A percentile compares a stretch with the other conserved stretches of the same genome.
Evolutionary conservation across 2,797 vertebrate species (phyloP).

Genomic region (Danio aesculapii): DNA sequence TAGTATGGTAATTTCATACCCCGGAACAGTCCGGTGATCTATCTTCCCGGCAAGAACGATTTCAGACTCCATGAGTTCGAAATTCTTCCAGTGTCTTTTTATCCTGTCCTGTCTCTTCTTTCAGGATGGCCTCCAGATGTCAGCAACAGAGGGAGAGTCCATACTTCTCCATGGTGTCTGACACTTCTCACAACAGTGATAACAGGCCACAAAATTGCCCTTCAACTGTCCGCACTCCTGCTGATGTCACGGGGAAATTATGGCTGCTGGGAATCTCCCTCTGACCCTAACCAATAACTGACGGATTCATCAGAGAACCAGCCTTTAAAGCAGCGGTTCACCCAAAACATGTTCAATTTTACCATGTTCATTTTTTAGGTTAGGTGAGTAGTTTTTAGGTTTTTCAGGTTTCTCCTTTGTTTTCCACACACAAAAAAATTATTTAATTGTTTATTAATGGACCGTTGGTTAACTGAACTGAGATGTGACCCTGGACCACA

Average conservation of each 20-base stretch:
- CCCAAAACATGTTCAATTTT: not conserved
- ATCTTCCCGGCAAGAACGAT: constrained; percentile 7
- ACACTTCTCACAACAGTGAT: constrained; percentile 83
- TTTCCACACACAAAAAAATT: not conserved
- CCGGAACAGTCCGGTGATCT: constrained; percentile 16
- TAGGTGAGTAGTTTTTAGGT: too few species aligned
- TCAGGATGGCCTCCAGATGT: constrained; percentile 75
- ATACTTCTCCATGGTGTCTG: constrained; percentile 77
- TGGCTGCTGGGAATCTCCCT: constrained; percentile 41
- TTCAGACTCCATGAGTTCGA: not conserved
- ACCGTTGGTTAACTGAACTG: not conserved
- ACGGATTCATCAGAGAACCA: not conserved
- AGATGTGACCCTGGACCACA: not conserved
- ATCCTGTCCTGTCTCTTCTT: not conserved
- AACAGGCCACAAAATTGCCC: constrained; percentile 73
- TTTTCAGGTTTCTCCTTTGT: not conserved
- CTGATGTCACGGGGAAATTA: constrained; percentile 62
- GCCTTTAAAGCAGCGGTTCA: not conserved
- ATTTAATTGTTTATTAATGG: not conserved
- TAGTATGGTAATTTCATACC: constrained; percentile 3
- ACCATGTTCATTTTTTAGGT: too few species aligned
- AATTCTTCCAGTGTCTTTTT: not conserved
- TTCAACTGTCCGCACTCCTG: constrained; percentile 69
- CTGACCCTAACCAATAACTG: constrained; percentile 4
- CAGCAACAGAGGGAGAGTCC: constrained; percentile 76